Percentiles rank a stretch among this genome's conserved stretches.
Conservation (phyloP, 2,113 vertebrate genomes). For the Semicossyphus pulcher region DNA sequence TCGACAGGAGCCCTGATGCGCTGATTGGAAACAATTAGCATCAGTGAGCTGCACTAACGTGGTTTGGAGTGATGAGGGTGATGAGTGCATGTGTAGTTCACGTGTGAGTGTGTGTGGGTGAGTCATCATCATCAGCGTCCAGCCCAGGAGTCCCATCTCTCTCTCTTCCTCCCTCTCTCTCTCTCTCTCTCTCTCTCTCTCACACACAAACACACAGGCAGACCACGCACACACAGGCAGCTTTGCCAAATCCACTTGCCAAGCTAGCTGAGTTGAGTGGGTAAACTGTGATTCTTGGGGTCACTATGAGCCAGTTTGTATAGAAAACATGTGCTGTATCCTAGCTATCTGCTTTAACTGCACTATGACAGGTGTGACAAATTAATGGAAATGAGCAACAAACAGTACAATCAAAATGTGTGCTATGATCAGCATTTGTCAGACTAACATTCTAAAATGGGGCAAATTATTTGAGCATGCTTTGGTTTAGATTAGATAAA, state of each 20-base stretch:
- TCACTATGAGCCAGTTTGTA: slow-evolving; percentile 23
- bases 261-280: slow-evolving; percentile 36
- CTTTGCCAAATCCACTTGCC: slow-evolving; percentile 62
- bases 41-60: slow-evolving; percentile 58
- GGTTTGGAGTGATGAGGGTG: slow-evolving; percentile 63
- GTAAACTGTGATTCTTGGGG: slow-evolving; percentile 42
- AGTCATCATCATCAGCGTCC: slow-evolving; percentile 69
- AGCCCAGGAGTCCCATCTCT: slow-evolving; percentile 50
- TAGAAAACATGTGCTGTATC: slow-evolving; percentile 14
- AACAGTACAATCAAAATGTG: neutral
- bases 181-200: neutral
- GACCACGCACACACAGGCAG: slow-evolving; percentile 33
- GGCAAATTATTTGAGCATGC: too few relatives aligned
- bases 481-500: too few relatives aligned
- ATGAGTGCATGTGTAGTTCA: slow-evolving; percentile 54
- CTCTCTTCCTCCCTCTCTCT: too few relatives aligned
- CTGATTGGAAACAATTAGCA: slow-evolving; percentile 73
- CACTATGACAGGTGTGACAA: neutral
- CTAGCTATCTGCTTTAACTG: slow-evolving; percentile 4
- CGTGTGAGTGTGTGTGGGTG: slow-evolving; percentile 54
- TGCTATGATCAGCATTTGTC: neutral
- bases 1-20: slow-evolving; percentile 60
- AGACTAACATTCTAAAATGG: too few relatives aligned
- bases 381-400: slow-evolving; percentile 13
- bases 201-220: slow-evolving; percentile 21